phyloP scores from a whole-genome alignment of 1,140 invertebrate species.

The Aphelinus certus region DNA sequence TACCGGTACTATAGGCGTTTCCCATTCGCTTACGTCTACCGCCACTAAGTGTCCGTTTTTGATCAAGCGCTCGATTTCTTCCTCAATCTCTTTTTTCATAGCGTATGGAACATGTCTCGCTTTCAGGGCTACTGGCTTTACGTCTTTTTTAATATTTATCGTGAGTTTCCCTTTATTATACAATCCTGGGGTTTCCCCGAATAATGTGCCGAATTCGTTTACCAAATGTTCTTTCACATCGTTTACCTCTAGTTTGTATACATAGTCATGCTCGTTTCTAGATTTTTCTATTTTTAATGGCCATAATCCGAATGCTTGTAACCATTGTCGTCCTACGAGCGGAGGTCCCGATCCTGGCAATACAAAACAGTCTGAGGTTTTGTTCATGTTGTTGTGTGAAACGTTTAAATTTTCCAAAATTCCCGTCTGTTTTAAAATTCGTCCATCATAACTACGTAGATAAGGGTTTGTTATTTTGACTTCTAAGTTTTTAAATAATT shows the following conservation, averaged over 20 bases:
- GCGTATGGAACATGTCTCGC: background rate
- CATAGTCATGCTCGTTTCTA: background rate
- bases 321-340: conserved; percentile 43
- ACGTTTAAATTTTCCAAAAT: conserved; percentile 23
- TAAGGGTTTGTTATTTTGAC: conserved; percentile 19
- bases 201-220: background rate
- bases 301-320: conserved; percentile 25
- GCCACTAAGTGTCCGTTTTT: conserved; percentile 28
- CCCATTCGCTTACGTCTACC: conserved; percentile 53
- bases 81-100: conserved; percentile 21
- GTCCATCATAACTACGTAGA: conserved; percentile 20
- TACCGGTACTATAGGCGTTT: conserved; percentile 59
- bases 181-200: no score
- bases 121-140: background rate
- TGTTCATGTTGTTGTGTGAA: background rate
- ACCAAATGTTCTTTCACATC: no score
- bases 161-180: no score
- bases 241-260: background rate
- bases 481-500: conserved; percentile 6
- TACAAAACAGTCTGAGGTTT: conserved; percentile 39
- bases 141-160: background rate
- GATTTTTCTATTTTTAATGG: background rate
- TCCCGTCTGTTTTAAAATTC: conserved; percentile 4
- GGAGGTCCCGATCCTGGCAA: conserved; percentile 45
- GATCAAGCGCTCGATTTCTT: conserved; percentile 41